Evolutionary conservation across 1,140 invertebrate species (phyloP), one percentile per base, ranked within the genome.

Genomic region (Drosophila lacteicornis): DNA sequence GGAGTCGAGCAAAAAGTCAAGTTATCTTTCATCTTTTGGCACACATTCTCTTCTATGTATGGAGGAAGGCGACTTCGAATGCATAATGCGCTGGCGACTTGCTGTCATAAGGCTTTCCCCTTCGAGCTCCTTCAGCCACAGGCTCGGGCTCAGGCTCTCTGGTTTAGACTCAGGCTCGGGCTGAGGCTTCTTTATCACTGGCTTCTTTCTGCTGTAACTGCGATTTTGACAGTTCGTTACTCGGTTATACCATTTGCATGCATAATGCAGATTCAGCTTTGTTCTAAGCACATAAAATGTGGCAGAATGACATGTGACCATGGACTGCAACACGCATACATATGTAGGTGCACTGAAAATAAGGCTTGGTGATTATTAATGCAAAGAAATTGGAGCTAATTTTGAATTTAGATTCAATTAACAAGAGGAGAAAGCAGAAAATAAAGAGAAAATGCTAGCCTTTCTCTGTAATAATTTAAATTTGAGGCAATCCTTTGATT

Each of bases 221-320:
- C 86, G 85, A 90, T 90, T 88, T 88, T 88, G 85, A 88, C 85
- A 88, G 85, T 88, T 90, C 81, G 77, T 88, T 88, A 84, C 80
- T 88, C 74, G 67, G 69, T 81, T 88, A 90, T 90, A 75, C 75
- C 85, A 84, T 90, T 88, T 88, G 85, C 84, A 90, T 88, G 80
- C 78, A 75, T 88, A 90, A 88, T 88, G 85, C 77, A 68, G 45
- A 46, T 30, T 59, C 63, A 45, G 71, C 45, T 78, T 79, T 79
- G 76, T 79, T 71, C 76, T 79, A 79, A 73, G 74, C 79, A 78
- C 65, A 62, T 66, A 56, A 56, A 75, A 67, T 49, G 71, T 66
- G 66, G 33, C 50, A 63, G 55, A 45, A 57, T 65, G 61, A 76
- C 55, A 77, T 75, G 69, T 69, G 69, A 58, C 66, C 67, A 71